Evolutionary conservation across 2,888 invertebrate species (phyloP).

Genomic region (Dryobotodes eremita): DNA sequence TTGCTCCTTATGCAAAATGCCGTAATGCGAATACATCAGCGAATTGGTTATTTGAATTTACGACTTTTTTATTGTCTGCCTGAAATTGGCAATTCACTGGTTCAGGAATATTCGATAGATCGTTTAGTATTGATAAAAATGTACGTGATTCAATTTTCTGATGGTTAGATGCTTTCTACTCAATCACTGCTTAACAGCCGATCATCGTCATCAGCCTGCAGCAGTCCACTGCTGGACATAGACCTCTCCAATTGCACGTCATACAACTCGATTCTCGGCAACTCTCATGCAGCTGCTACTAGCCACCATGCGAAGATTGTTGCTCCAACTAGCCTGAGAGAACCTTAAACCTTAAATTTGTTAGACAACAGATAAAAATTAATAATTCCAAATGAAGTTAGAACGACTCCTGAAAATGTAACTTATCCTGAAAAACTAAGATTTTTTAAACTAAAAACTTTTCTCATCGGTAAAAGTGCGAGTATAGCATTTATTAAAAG

Average conservation of each 20-base stretch:
- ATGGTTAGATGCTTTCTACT: background rate
- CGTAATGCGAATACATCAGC: slow-evolving; percentile 33
- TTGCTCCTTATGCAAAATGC: slow-evolving; percentile 47
- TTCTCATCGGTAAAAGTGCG: background rate
- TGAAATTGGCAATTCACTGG: slow-evolving; percentile 19
- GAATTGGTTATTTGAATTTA: slow-evolving; percentile 36
- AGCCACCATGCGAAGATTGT: background rate
- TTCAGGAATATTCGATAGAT: slow-evolving; percentile 31
- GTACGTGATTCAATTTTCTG: background rate
- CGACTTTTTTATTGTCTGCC: slow-evolving; percentile 27
- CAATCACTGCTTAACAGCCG: background rate
- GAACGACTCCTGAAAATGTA: background rate
- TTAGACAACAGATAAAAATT: background rate
- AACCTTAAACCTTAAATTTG: background rate
- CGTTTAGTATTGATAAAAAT: background rate
- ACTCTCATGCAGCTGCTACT: background rate
- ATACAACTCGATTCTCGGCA: background rate
- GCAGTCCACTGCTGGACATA: background rate
- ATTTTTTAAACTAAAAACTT: background rate
- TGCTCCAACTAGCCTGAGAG: background rate
- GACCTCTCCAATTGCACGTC: too few relatives aligned
- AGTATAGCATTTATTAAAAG: background rate
- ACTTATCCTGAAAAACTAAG: background rate
- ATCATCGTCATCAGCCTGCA: background rate
- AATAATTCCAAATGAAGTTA: background rate